Evolutionary conservation across 1,140 invertebrate genomes (phyloP).

Genomic region (Gonioctena quinquepunctata): DNA sequence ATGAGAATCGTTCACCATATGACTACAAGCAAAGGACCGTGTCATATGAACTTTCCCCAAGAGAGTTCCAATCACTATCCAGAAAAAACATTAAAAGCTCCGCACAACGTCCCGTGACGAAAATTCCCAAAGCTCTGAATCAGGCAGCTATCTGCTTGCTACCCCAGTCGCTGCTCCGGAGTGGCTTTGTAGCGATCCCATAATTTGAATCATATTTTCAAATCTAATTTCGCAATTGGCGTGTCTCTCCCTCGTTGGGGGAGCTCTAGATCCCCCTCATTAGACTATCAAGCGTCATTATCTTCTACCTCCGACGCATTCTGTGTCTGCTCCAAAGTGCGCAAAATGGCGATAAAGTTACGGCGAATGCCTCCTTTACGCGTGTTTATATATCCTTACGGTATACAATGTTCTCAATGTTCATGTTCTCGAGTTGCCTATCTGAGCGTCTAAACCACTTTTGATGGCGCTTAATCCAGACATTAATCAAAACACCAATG

Average conservation of each 20-base stretch:
- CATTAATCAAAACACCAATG: conserved; percentile 14
- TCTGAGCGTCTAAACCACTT: conserved; percentile 33
- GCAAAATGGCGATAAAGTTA: conserved; percentile 50
- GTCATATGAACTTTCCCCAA: no score
- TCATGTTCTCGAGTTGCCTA: conserved; percentile 41
- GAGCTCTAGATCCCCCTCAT: conserved; percentile 28
- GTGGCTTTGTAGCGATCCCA: background rate
- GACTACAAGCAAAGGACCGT: no score
- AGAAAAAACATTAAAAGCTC: no score
- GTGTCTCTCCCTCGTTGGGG: conserved; percentile 12
- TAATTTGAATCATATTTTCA: conserved; percentile 38
- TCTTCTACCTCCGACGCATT: conserved; percentile 47
- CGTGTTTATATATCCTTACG: conserved; percentile 50
- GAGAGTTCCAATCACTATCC: no score
- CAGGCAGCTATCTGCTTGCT: no score
- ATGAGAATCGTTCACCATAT: no score
- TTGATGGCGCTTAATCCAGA: conserved; percentile 20
- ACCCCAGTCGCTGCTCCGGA: background rate
- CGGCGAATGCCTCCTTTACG: conserved; percentile 47
- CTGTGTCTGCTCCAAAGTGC: conserved; percentile 38
- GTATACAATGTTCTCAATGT: conserved; percentile 35
- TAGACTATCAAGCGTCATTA: conserved; percentile 50
- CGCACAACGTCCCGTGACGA: no score
- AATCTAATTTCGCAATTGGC: conserved; percentile 37
- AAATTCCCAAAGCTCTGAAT: no score